Base-by-base conservation (phyloP, 2,113 vertebrate genomes). In the human region DNA sequence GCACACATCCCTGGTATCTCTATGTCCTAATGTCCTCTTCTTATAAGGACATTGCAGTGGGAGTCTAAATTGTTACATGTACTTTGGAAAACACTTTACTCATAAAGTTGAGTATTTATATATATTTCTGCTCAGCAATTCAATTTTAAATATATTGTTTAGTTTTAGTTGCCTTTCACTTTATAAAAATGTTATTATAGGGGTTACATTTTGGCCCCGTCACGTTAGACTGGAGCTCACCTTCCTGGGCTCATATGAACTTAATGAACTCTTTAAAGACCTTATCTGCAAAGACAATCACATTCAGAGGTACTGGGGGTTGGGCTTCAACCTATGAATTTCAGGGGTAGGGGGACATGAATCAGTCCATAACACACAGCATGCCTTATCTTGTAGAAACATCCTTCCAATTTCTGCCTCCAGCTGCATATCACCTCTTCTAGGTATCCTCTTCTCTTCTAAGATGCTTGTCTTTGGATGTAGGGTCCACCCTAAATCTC, bases 1-100 rank as follows among this genome's bases (percentile, higher is more conserved):
- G 0, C 20, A 2, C 2, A 18, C 27, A 3, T 1, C 18, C 27
- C 13, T 10, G 7, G 7, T 32, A 35, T 80, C 35, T 73, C 7
- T 30, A 13, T 25, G 13, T 48, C n/a, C n/a, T 73, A 38, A 38
- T 80, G 14, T 22, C 52, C 2, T 78, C 45, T 40, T 59, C 8
- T 89, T 91, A 8, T 6, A 43, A 61, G 66, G 76, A 40, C 7
- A 12, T 23, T 61, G 50, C 30, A 50, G 3, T 68, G 38, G 32
- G 32, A 43, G 2, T 45, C n/a, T 72, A 55, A 86, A 82, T 40
- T 30, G 45, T 32, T 57, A 57, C 40, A 73, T 8, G 2, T 5
- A 80, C 68, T 48, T 82, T 81, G 78, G 52, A 55, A 92, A 96
- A 40, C 13, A 64, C 0, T 75, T 17, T 3, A 9, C 30, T 80